A percentile compares a stretch with the other conserved stretches of the same genome.
Evolutionary conservation across 2,797 vertebrate genomes (phyloP).

Genomic region (Bovichtus variegatus): DNA sequence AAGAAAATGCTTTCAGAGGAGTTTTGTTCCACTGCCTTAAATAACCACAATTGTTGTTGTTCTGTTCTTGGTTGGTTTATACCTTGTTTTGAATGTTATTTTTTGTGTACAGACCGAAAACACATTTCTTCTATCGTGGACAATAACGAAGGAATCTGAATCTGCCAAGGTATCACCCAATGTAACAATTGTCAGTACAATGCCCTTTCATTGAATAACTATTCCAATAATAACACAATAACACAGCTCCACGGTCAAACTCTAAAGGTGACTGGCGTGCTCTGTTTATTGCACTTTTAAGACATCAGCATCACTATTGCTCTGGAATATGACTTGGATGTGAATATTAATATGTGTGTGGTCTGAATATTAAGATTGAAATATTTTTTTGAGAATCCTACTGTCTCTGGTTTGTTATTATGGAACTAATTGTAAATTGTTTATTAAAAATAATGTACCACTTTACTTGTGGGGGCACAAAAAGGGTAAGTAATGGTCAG

Average conservation of each 20-base stretch:
- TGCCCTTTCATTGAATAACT: neutral
- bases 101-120: too few species aligned
- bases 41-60: too few species aligned
- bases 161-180: neutral
- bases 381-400: neutral
- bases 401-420: neutral
- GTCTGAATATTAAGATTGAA: neutral
- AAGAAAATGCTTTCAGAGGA: too few species aligned
- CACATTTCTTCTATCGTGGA: too few species aligned
- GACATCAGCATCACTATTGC: neutral
- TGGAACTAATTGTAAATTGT: neutral
- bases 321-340: neutral
- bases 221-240: too few species aligned
- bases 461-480: neutral
- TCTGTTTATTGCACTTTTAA: neutral
- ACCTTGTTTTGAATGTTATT: too few species aligned
- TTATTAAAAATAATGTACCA: neutral
- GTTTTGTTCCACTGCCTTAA: too few species aligned
- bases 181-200: neutral
- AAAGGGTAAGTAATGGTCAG: neutral
- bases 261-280: neutral
- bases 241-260: neutral
- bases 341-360: neutral
- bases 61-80: too few species aligned
- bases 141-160: too few species aligned